These are phyloP conservation scores for Leiothrix lutea DNA, from an alignment of 2,113 vertebrate genomes.

Conservation along the genomic window DNA sequence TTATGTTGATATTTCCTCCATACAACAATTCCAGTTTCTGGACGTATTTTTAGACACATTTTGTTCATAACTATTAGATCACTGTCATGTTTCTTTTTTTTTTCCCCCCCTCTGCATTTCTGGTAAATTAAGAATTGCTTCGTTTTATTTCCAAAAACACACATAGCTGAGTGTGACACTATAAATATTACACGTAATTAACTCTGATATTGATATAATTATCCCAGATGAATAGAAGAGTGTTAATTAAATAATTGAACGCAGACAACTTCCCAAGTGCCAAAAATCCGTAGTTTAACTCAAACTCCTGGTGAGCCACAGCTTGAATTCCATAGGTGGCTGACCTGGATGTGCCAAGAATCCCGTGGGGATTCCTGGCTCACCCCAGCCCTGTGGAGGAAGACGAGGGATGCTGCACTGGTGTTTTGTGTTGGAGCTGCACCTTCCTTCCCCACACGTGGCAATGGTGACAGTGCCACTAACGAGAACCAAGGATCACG, in stretches of 20 bases:
- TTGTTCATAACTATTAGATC: neutral
- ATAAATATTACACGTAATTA: conserved; percentile 13
- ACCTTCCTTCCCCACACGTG: neutral
- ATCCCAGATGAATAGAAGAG: neutral
- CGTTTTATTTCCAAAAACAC: neutral
- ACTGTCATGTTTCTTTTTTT: neutral
- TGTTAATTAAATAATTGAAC: neutral
- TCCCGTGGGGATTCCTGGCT: fast-evolving
- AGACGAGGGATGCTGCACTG: fast-evolving
- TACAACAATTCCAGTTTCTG: neutral
- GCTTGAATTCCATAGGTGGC: neutral
- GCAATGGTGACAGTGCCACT: neutral
- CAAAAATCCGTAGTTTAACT: neutral
- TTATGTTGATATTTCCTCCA: neutral
- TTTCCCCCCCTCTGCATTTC: neutral
- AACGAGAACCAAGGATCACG: neutral
- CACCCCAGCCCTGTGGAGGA: neutral
- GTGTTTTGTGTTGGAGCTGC: neutral
- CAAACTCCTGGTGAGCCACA: neutral
- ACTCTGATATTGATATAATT: neutral
- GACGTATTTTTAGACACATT: neutral
- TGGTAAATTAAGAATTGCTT: neutral
- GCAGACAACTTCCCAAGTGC: neutral
- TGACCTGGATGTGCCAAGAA: neutral
- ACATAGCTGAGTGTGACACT: neutral